Evolutionary conservation across 2,888 invertebrate species (phyloP).

Genomic region (Caenorhabditis wallacei): DNA sequence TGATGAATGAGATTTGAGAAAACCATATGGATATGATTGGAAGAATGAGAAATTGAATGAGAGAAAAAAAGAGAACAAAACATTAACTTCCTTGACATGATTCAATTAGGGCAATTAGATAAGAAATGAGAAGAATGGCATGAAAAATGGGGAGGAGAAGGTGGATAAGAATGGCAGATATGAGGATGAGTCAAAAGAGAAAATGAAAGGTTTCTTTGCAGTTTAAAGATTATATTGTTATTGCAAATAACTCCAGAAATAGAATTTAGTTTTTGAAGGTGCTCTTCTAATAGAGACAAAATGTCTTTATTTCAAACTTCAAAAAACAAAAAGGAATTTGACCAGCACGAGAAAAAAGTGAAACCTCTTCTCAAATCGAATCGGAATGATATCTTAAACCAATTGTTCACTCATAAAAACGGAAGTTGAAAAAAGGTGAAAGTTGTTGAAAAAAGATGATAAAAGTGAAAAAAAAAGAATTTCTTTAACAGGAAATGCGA

Average conservation of each 20-base stretch:
- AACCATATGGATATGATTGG: constrained; percentile 56
- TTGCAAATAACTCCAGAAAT: no score
- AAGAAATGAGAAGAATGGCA: constrained; percentile 9
- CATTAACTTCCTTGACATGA: constrained; percentile 54
- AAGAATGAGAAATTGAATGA: neutral
- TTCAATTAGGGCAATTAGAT: constrained; percentile 57
- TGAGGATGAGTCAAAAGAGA: constrained; percentile 17
- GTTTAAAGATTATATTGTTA: no score
- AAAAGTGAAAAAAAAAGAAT: constrained; percentile 25
- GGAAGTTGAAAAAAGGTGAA: constrained; percentile 34
- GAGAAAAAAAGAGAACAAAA: constrained; percentile 1
- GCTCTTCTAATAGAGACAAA: no score
- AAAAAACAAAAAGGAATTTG: neutral
- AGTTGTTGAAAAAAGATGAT: constrained; percentile 50
- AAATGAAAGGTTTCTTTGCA: no score
- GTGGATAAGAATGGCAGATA: constrained; percentile 33
- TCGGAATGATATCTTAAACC: constrained; percentile 29
- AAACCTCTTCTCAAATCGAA: no score
- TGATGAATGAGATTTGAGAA: constrained; percentile 46
- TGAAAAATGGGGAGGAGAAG: neutral
- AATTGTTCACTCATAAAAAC: constrained; percentile 22
- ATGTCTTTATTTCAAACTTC: neutral
- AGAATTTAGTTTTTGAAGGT: no score
- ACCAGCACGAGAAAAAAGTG: constrained; percentile 1
- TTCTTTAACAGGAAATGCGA: constrained; percentile 16